Base-by-base conservation (phyloP, 2,113 vertebrate genomes). In the Hippopotamus amphibius region DNA sequence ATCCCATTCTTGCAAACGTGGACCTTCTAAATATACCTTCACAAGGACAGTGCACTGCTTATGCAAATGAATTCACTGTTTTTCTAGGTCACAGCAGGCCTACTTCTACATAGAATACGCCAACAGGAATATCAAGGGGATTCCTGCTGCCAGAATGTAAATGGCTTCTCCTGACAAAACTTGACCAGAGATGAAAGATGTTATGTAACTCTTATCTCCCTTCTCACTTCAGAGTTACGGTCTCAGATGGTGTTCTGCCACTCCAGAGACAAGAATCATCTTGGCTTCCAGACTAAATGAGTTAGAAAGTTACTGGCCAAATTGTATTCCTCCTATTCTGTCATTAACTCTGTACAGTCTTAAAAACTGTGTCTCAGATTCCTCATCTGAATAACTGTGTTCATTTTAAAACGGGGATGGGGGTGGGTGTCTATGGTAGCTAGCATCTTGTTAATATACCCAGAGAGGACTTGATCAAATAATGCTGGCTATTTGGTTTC, bases 61-160 rank as follows among this genome's bases (percentile, higher is more conserved):
- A 97, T 97, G 95, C 86, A 98, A 97, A 98, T 97, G 16, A 97
- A 97, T 97, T 98, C 96, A 87, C 82, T 71, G 46, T 87, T 97
- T 93, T 98, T 98, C 97, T 98, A 92, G 97, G 98, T 97, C 95
- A 98, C 93, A 97, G 97, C 93, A 97, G 95, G 95, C 68, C 41
- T 81, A 57, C 86, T 94, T 97, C 63, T 59, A 93, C 61, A 92
- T n/a, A 94, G 86, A 79, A 86, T 86, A 72, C 66, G 79, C 88
- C 95, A 90, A 94, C 21, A 89, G 94, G 63, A 93, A 90, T 96
- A 96, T 96, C 55, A 91, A 61, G 90, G 79, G 76, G 48, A n/a
- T 37, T 84, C 41, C n/a, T 93, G 68, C 74, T 95, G 85, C 63
- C 86, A 87, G 77, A 83, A 93, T 95, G 41, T 80, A 82, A 97